Conservation (phyloP, 2,888 invertebrate genomes). For the Platynereis dumerilii region DNA sequence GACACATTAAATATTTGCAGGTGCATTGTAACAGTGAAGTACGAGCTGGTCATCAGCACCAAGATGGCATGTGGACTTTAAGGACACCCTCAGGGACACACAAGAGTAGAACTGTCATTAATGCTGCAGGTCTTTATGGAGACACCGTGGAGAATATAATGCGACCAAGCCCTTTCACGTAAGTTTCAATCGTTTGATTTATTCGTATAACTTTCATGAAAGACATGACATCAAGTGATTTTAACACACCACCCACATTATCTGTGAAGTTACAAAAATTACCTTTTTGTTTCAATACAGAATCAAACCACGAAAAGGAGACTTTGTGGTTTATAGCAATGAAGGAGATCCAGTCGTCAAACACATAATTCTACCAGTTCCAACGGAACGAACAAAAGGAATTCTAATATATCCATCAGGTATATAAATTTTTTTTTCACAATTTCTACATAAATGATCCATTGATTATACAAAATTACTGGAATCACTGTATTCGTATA, state of each 20-base stretch:
- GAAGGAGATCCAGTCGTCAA: constrained; percentile 38
- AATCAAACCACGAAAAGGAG: constrained; percentile 50
- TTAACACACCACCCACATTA: too few species aligned
- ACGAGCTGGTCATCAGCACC: constrained; percentile 24
- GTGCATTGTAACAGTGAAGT: constrained; percentile 38
- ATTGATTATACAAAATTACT: too few species aligned
- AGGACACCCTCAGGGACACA: constrained; percentile 36
- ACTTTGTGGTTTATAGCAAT: constrained; percentile 46
- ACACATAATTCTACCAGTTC: constrained; percentile 53
- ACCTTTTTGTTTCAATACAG: constrained; percentile 40
- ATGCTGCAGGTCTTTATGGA: constrained; percentile 54
- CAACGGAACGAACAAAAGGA: constrained; percentile 49
- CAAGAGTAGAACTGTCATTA: constrained; percentile 40
- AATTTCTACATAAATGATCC: too few species aligned
- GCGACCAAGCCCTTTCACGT: constrained; percentile 43
- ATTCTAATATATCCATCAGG: constrained; percentile 51
- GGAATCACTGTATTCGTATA: too few species aligned
- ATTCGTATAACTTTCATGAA: not conserved
- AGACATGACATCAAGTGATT: not conserved
- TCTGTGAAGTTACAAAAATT: too few species aligned
- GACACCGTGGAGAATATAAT: constrained; percentile 46
- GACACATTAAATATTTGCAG: constrained; percentile 34
- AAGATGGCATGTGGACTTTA: constrained; percentile 27
- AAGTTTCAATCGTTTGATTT: constrained; percentile 4
- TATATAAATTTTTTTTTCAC: constrained; percentile 22